phyloP scores from a whole-genome alignment of 2,113 vertebrate species.

The Galeopterus variegatus region DNA sequence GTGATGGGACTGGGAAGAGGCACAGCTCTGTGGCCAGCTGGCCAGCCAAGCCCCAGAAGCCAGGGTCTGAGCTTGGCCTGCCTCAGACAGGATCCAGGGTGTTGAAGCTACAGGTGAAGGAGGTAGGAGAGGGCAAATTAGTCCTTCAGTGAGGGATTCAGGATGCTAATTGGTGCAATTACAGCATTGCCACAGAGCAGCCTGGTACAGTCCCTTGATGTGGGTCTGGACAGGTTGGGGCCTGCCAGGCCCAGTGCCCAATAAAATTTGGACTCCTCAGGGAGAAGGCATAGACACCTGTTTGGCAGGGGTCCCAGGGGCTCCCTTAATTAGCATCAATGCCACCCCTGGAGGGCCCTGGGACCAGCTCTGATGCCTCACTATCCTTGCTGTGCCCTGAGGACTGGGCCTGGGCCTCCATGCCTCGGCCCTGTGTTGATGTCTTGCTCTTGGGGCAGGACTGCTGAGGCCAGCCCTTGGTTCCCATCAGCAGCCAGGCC shows the following conservation, averaged over 20 bases:
- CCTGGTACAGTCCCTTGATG: not conserved
- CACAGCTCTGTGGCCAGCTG: constrained; percentile 76
- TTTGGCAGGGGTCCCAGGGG: constrained; percentile 33
- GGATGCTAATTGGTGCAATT: not conserved
- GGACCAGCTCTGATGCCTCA: not conserved
- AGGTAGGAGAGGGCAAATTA: not conserved
- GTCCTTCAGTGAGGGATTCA: not conserved
- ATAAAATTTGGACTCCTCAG: constrained; percentile 39
- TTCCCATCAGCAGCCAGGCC: constrained; percentile 8
- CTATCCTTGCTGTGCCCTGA: not conserved
- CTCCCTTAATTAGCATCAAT: constrained; percentile 39
- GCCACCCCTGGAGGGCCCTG: not conserved
- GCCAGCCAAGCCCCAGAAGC: constrained; percentile 72
- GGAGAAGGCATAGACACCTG: constrained; percentile 3
- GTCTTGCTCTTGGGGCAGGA: not conserved
- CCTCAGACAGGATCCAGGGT: not conserved
- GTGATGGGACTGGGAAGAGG: constrained; percentile 71
- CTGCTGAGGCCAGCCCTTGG: not conserved
- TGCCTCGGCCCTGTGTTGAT: not conserved
- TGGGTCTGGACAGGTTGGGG: not conserved
- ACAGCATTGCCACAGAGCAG: not conserved
- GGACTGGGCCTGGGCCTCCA: not conserved
- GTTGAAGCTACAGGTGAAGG: not conserved
- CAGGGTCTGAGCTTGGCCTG: constrained; percentile 66
- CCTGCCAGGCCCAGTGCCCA: constrained; percentile 55